Evolutionary conservation across 2,888 invertebrate genomes (phyloP).

Genomic region (Alviniconcha strummeri): DNA sequence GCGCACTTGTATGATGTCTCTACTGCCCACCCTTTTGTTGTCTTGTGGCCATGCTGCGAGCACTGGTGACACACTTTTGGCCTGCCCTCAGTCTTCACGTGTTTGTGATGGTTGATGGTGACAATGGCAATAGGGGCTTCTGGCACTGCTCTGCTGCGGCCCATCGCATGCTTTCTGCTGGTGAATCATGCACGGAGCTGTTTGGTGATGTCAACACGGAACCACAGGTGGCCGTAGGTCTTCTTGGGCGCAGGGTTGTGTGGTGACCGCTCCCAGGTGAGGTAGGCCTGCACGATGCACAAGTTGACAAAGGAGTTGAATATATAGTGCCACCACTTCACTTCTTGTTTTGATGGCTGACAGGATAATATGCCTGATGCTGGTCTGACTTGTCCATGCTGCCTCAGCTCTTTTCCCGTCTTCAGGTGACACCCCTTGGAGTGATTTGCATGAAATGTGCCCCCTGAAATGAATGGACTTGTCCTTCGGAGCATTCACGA

Average conservation of each 20-base stretch:
- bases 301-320: not conserved
- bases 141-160: not conserved
- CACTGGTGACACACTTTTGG: not conserved
- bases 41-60: not conserved
- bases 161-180: not conserved
- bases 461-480: too few species aligned
- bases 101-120: not conserved
- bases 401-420: too few species aligned
- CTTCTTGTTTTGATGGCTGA: too few species aligned
- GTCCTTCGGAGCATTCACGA: too few species aligned
- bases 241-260: not conserved
- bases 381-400: too few species aligned
- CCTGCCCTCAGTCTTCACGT: not conserved
- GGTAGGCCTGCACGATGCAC: not conserved
- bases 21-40: not conserved
- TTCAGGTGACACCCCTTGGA: too few species aligned
- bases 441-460: too few species aligned
- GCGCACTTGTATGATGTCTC: not conserved
- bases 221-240: slow-evolving; percentile 1
- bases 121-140: not conserved
- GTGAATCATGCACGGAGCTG: not conserved
- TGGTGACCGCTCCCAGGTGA: not conserved
- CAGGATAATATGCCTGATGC: too few species aligned
- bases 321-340: too few species aligned
- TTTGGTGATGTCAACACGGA: not conserved